Conservation (phyloP, 2,888 invertebrate species). For the Ernsta delagoae region DNA sequence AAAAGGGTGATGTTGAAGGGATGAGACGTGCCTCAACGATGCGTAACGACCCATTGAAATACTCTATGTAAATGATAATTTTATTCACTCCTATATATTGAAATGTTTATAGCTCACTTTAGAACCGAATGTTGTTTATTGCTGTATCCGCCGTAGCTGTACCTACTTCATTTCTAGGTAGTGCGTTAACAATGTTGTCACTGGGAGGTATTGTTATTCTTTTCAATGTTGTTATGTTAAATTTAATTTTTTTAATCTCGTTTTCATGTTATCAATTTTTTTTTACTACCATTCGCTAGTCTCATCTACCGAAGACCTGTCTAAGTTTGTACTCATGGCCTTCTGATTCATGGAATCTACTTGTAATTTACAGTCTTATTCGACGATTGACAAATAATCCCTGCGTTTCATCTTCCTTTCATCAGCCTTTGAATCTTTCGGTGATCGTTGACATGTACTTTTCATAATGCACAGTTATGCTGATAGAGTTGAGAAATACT, state of each 20-base stretch:
- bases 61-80: constrained; percentile 59
- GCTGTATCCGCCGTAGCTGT: constrained; percentile 5
- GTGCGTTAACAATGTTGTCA: constrained; percentile 23
- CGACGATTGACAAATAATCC: neutral
- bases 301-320: too few relatives aligned
- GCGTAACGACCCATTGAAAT: constrained; percentile 72
- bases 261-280: neutral
- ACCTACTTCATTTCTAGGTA: constrained; percentile 26
- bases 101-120: constrained; percentile 45
- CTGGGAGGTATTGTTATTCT: constrained; percentile 13
- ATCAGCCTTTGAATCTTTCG: neutral
- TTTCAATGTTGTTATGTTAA: constrained; percentile 7
- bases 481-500: constrained; percentile 25
- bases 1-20: constrained; percentile 39
- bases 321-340: too few relatives aligned
- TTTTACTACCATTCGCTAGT: too few relatives aligned
- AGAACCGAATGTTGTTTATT: constrained; percentile 27
- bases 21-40: constrained; percentile 45
- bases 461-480: neutral
- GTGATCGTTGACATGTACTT: constrained; percentile 25
- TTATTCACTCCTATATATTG: constrained; percentile 55
- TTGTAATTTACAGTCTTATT: neutral
- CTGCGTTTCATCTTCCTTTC: too few relatives aligned
- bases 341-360: neutral
- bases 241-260: neutral